Conservation (phyloP, 2,888 invertebrate species). For the Xanthorhoe designata region DNA sequence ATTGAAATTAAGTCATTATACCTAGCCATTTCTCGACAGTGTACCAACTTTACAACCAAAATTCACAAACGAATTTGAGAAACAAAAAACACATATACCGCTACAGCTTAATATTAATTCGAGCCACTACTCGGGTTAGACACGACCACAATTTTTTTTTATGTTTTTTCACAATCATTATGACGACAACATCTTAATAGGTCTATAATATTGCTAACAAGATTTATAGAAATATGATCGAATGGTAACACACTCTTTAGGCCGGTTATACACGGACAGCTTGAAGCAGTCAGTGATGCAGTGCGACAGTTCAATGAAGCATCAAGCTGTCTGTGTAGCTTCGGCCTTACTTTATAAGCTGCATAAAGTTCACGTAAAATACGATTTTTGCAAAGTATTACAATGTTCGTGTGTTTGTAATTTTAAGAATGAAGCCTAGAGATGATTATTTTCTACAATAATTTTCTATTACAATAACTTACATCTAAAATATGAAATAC, state of each 20-base stretch:
- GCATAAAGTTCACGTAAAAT: no score
- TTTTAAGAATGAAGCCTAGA: constrained; percentile 3
- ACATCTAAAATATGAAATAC: constrained; percentile 29
- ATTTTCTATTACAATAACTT: constrained; percentile 21
- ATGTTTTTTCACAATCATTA: constrained; percentile 28
- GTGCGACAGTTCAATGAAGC: no score
- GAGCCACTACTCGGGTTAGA: constrained; percentile 35
- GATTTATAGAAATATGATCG: constrained; percentile 5
- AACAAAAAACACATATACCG: constrained; percentile 14
- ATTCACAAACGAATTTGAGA: constrained; percentile 31
- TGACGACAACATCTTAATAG: constrained; percentile 22
- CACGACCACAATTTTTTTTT: constrained; percentile 36
- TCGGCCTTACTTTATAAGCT: no score
- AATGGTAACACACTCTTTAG: constrained; percentile 4
- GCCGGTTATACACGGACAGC: no score
- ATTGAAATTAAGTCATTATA: no score
- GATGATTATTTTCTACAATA: constrained; percentile 4
- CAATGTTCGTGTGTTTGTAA: neutral
- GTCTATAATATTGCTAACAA: constrained; percentile 18
- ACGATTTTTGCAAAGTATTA: constrained; percentile 1
- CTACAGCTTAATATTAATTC: constrained; percentile 34
- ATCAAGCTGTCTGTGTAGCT: no score
- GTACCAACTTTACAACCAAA: constrained; percentile 11
- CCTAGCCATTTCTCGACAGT: constrained; percentile 10
- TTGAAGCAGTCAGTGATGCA: no score